Evolutionary conservation across 2,888 invertebrate species (phyloP).

Genomic region (Chymomyza procnemis): DNA sequence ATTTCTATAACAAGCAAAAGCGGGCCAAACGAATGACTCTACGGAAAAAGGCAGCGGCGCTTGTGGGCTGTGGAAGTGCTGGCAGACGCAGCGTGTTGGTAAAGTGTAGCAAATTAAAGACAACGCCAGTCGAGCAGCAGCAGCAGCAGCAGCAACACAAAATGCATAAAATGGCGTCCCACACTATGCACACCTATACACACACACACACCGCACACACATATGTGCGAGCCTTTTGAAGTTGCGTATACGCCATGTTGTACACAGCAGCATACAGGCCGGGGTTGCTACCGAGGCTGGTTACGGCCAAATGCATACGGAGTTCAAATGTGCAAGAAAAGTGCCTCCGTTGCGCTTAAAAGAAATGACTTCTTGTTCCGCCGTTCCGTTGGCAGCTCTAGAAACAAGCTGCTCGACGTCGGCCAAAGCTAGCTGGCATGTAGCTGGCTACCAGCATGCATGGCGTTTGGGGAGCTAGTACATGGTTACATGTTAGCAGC

Average conservation of each 20-base stretch:
- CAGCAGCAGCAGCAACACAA: constrained; percentile 8
- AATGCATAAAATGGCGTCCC: constrained; percentile 21
- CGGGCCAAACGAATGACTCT: not conserved
- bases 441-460: not conserved
- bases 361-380: constrained; percentile 70
- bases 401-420: not conserved
- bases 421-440: not conserved
- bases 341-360: constrained; percentile 58
- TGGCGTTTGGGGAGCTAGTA: not conserved
- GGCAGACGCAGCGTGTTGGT: not conserved
- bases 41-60: not conserved
- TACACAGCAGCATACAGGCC: not conserved
- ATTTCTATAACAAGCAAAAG: not conserved
- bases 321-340: constrained; percentile 40
- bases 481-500: too few relatives aligned
- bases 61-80: too few relatives aligned
- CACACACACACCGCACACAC: constrained; percentile 8
- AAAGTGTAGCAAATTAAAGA: constrained; percentile 44
- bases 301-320: not conserved
- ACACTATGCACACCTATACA: constrained; percentile 14
- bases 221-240: not conserved
- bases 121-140: constrained; percentile 19
- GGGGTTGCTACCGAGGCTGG: not conserved
- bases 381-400: constrained; percentile 5
- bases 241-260: constrained; percentile 13